A percentile compares a stretch with the other conserved stretches of the same genome.
Conservation (phyloP, 1,140 invertebrate species). For the Drosophila asahinai region DNA sequence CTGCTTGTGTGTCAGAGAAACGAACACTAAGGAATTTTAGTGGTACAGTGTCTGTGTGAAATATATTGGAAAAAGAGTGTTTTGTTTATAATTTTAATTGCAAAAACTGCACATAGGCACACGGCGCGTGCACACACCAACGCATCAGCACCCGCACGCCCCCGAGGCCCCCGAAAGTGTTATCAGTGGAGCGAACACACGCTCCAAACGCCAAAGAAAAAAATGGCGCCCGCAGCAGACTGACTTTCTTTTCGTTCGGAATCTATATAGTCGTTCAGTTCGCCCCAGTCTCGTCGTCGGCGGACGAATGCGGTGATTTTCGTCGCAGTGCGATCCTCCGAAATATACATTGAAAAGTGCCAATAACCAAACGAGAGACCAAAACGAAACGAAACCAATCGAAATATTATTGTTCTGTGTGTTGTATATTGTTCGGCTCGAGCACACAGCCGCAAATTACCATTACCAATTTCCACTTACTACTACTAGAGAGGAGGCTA, state of each 20-base stretch:
- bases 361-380: conserved; percentile 47
- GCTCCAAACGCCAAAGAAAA: conserved; percentile 70
- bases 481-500: conserved; percentile 70
- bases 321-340: conserved; percentile 54
- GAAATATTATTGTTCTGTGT: conserved; percentile 46
- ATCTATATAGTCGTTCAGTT: conserved; percentile 57
- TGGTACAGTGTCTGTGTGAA: conserved; percentile 80
- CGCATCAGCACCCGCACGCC: conserved; percentile 44
- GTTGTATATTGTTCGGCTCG: conserved; percentile 48
- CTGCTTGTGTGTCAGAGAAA: conserved; percentile 54
- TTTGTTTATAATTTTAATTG: conserved; percentile 83
- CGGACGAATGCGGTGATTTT: conserved; percentile 52
- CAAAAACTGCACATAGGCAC: conserved; percentile 76
- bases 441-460: conserved; percentile 53
- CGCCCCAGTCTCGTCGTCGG: conserved; percentile 59
- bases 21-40: conserved; percentile 79
- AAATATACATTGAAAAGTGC: conserved; percentile 38
- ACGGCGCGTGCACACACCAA: conserved; percentile 69
- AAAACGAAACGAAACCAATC: conserved; percentile 48
- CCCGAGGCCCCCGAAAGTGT: conserved; percentile 56
- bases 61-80: conserved; percentile 79
- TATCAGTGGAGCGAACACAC: conserved; percentile 69
- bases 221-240: conserved; percentile 81
- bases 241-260: conserved; percentile 76
- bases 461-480: conserved; percentile 54